Evolutionary conservation across 2,888 invertebrate species (phyloP).

Genomic region (Thera obeliscata): DNA sequence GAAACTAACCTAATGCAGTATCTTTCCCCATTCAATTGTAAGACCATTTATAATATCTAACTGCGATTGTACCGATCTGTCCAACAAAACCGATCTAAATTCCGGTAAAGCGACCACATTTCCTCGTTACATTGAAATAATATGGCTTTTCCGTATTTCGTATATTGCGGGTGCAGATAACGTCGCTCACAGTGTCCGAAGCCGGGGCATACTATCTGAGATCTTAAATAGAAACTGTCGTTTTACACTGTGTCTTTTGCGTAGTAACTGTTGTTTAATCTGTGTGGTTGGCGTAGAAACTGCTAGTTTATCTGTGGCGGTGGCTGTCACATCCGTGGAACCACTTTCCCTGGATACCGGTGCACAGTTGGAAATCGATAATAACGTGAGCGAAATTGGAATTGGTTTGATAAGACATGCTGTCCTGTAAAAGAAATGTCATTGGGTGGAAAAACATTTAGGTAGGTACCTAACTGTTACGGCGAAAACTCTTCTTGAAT

Average conservation of each 20-base stretch:
- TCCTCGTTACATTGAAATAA: conserved; percentile 43
- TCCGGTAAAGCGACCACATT: conserved; percentile 36
- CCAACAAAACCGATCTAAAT: conserved; percentile 35
- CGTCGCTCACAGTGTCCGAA: conserved; percentile 40
- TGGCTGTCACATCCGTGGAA: conserved; percentile 39
- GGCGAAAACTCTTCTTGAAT: too few species aligned
- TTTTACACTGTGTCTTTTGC: conserved; percentile 11
- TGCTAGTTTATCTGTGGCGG: conserved; percentile 18
- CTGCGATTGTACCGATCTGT: conserved; percentile 24
- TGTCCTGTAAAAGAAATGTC: conserved; percentile 2
- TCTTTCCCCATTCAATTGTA: conserved; percentile 18
- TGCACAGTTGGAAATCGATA: conserved; percentile 25
- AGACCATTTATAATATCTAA: conserved; percentile 16
- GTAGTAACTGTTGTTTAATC: conserved; percentile 9
- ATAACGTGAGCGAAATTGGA: conserved; percentile 19
- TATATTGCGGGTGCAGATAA: conserved; percentile 40
- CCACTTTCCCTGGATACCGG: conserved; percentile 41
- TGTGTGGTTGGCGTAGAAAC: conserved; percentile 18
- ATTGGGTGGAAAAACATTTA: not conserved
- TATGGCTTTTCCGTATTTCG: conserved; percentile 42
- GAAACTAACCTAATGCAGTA: not conserved
- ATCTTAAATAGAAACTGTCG: conserved; percentile 23
- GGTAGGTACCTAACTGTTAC: too few species aligned
- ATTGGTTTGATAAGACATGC: conserved; percentile 20
- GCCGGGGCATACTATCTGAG: conserved; percentile 30